phyloP scores from a whole-genome alignment of 1,140 invertebrate species.

The Hylyphantes graminicola region DNA sequence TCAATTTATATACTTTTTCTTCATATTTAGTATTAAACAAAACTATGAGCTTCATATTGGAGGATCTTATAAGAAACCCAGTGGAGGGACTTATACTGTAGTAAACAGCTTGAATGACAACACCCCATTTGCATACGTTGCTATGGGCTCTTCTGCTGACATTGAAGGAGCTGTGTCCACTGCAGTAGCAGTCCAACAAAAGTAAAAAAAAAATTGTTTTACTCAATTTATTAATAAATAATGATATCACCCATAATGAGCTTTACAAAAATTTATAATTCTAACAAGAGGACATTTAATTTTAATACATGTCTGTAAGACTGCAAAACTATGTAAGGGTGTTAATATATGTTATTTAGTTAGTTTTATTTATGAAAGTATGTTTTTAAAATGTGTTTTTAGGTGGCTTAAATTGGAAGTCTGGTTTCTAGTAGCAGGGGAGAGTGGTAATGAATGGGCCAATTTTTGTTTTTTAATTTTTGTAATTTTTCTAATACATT shows the following conservation, averaged over 20 bases:
- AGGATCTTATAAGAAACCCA: conserved; percentile 27
- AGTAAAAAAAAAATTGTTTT: conserved; percentile 8
- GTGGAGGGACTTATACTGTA: background rate
- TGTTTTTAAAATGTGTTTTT: background rate
- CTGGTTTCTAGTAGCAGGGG: too few species aligned
- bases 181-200: conserved; percentile 21
- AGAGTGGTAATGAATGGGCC: too few species aligned
- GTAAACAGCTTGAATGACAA: background rate
- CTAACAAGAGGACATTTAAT: background rate
- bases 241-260: background rate
- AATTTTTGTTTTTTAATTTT: too few species aligned
- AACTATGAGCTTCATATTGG: conserved; percentile 8
- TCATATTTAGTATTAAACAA: background rate
- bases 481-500: too few species aligned
- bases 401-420: background rate
- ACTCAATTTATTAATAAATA: background rate
- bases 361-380: background rate
- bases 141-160: conserved; percentile 2
- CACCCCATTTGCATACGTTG: conserved; percentile 20
- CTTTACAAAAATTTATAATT: background rate
- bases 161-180: conserved; percentile 5
- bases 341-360: background rate
- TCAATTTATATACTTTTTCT: background rate
- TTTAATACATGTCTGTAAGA: background rate
- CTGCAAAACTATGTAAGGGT: background rate